Percentiles rank a stretch among this genome's conserved stretches.
These are phyloP conservation scores for Norana najaformis DNA, from an alignment of 2,888 invertebrate species.

Conservation along the genomic window DNA sequence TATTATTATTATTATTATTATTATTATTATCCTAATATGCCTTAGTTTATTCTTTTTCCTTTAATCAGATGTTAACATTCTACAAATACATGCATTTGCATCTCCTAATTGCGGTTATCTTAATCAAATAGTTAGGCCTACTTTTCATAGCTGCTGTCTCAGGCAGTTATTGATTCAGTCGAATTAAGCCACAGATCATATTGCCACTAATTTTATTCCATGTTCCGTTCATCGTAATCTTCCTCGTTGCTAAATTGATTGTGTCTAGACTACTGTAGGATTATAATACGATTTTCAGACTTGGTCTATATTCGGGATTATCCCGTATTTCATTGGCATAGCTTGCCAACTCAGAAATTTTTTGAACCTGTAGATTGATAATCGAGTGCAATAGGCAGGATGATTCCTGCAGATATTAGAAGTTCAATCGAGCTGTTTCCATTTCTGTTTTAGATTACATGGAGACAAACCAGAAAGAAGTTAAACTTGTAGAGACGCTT, in stretches of 20 bases:
- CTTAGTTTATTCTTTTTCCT: neutral
- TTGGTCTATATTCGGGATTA: too few relatives aligned
- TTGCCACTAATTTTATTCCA: neutral
- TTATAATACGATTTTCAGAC: too few relatives aligned
- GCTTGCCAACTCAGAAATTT: too few relatives aligned
- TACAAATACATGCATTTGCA: neutral
- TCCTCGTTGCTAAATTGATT: too few relatives aligned
- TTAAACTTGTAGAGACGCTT: neutral
- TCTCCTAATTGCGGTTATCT: too few relatives aligned
- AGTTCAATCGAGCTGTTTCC: neutral
- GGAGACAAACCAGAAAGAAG: neutral
- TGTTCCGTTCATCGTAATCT: accelerated
- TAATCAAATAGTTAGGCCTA: too few relatives aligned
- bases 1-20: too few relatives aligned
- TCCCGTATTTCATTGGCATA: too few relatives aligned
- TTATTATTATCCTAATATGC: neutral
- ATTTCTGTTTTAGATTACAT: neutral
- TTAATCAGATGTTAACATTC: neutral
- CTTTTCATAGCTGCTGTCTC: too few relatives aligned
- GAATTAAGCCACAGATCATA: neutral
- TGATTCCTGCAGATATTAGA: neutral
- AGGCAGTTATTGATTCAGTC: too few relatives aligned
- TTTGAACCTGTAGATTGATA: too few relatives aligned
- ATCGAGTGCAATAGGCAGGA: neutral
- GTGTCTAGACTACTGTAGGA: too few relatives aligned